Conservation (phyloP, 2,888 invertebrate species). For the Leptogaster cylindrica region DNA sequence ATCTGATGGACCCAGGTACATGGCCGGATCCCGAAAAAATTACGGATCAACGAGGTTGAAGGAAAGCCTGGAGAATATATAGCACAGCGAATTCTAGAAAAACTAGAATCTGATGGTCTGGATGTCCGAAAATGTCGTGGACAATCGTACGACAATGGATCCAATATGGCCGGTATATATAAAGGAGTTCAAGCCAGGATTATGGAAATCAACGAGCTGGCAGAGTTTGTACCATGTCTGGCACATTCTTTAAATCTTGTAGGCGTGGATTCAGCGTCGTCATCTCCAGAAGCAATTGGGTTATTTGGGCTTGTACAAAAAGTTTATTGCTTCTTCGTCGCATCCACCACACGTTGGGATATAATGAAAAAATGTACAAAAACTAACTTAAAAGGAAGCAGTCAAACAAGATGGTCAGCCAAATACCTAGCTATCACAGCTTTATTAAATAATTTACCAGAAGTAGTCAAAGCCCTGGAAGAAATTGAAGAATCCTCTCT, state of each 20-base stretch:
- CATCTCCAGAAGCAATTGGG: constrained; percentile 8
- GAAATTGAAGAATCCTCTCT: constrained; percentile 4
- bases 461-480: constrained; percentile 22
- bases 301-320: constrained; percentile 14
- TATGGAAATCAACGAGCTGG: constrained; percentile 9
- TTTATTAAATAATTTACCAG: constrained; percentile 20
- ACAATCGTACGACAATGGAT: constrained; percentile 3
- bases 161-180: constrained; percentile 1
- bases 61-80: constrained; percentile 12
- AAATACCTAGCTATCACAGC: constrained; percentile 5
- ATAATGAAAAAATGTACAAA: constrained; percentile 9
- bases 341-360: not conserved
- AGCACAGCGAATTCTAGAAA: constrained; percentile 6
- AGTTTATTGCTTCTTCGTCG: constrained; percentile 3
- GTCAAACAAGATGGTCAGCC: not conserved
- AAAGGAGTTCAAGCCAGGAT: constrained; percentile 3
- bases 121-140: constrained; percentile 13
- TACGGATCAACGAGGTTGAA: constrained; percentile 1
- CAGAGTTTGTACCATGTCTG: constrained; percentile 14
- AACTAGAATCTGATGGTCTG: constrained; percentile 2
- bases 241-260: constrained; percentile 3
- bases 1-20: not conserved
- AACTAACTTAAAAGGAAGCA: not conserved
- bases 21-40: not conserved
- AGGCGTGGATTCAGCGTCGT: not conserved